Conservation (phyloP, 2,888 invertebrate genomes). For the Chesias legatella region DNA sequence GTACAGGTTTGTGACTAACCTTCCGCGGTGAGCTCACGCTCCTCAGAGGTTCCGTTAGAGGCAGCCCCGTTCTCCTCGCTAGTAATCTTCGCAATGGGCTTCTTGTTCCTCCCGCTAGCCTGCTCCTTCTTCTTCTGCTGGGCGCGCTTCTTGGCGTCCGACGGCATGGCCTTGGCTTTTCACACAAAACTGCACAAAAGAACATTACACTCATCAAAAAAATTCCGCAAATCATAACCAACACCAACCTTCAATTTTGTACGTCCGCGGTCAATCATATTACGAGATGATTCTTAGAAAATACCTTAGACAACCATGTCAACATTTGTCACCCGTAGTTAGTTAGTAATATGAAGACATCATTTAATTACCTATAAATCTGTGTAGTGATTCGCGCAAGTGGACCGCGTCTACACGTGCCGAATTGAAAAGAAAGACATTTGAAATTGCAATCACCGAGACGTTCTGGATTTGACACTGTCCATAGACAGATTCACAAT, state of each 20-base stretch:
- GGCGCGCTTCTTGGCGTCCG: constrained; percentile 98
- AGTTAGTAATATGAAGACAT: background rate
- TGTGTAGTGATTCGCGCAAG: constrained; percentile 51
- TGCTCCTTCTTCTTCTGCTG: constrained; percentile 98
- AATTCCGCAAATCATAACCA: constrained; percentile 13
- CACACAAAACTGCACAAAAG: constrained; percentile 35
- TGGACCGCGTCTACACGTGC: constrained; percentile 76
- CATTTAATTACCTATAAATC: constrained; percentile 46
- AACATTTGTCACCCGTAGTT: constrained; percentile 1
- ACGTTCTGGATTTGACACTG: background rate
- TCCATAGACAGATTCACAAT: too few species aligned
- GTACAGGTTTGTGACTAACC: constrained; percentile 63
- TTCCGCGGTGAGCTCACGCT: constrained; percentile 86
- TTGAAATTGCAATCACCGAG: constrained; percentile 27
- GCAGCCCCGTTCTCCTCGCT: constrained; percentile 79
- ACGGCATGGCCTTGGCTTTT: constrained; percentile 88
- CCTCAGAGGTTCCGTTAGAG: constrained; percentile 58
- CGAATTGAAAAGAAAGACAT: constrained; percentile 67
- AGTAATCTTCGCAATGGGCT: constrained; percentile 74
- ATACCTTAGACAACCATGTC: background rate
- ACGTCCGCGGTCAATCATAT: background rate
- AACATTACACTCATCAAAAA: constrained; percentile 13
- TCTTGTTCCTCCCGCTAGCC: constrained; percentile 85
- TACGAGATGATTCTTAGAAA: background rate
- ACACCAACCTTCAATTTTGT: background rate